Conservation (phyloP, 1,140 invertebrate genomes). For the Drosophila funebris region DNA sequence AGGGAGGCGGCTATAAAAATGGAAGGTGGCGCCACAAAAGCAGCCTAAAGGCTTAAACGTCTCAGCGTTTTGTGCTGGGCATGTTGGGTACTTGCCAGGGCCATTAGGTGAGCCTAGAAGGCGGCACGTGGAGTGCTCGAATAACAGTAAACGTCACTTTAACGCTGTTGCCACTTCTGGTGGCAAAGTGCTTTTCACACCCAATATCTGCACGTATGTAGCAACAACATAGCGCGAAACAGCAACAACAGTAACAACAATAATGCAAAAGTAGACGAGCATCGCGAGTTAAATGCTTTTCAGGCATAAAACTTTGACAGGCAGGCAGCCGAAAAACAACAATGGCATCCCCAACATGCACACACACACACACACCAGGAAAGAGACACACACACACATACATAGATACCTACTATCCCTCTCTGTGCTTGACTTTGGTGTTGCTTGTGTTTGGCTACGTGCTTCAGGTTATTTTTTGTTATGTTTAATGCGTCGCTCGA, state of each 20-base stretch:
- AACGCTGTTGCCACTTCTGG: slow-evolving; percentile 39
- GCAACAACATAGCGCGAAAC: slow-evolving; percentile 15
- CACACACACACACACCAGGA: slow-evolving; percentile 4
- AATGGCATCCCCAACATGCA: slow-evolving; percentile 24
- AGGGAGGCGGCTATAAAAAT: slow-evolving; percentile 23
- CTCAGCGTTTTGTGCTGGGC: slow-evolving; percentile 4
- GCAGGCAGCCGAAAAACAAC: slow-evolving; percentile 26
- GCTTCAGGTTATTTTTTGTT: slow-evolving; percentile 78
- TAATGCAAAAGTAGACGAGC: slow-evolving; percentile 34
- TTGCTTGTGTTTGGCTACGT: slow-evolving; percentile 61
- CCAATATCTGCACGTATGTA: slow-evolving; percentile 65
- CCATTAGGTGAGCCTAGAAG: slow-evolving; percentile 2
- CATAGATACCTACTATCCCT: slow-evolving; percentile 8
- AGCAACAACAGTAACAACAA: slow-evolving; percentile 49
- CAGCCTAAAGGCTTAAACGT: slow-evolving; percentile 61
- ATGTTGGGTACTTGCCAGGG: neutral
- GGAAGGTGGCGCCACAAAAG: slow-evolving; percentile 38
- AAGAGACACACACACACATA: neutral
- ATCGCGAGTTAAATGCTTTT: slow-evolving; percentile 60
- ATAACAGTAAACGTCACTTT: slow-evolving; percentile 78
- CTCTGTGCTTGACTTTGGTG: slow-evolving; percentile 27
- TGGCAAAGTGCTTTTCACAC: slow-evolving; percentile 75
- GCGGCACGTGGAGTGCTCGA: slow-evolving; percentile 41
- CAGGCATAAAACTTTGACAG: slow-evolving; percentile 59
- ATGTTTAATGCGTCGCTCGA: slow-evolving; percentile 75